Evolutionary conservation across 2,113 vertebrate genomes (phyloP).

Genomic region (Microtus montanus): DNA sequence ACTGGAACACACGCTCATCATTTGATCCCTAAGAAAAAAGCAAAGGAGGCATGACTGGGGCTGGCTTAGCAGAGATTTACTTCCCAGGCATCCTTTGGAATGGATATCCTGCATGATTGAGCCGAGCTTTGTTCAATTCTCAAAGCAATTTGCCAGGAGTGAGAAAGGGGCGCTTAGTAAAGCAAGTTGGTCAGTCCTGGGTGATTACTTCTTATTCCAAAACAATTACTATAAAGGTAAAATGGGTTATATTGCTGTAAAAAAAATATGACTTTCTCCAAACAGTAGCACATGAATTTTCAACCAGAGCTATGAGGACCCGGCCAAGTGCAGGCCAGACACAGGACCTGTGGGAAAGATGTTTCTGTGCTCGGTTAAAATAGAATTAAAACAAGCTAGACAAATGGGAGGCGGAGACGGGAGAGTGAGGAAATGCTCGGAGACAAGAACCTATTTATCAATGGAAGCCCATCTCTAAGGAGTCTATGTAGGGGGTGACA

Average conservation of each 20-base stretch:
- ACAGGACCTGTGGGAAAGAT: background rate
- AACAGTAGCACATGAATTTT: slow-evolving; percentile 75
- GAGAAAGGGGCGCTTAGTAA: slow-evolving; percentile 83
- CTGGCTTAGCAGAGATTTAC: slow-evolving; percentile 80
- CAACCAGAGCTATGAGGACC: slow-evolving; percentile 54
- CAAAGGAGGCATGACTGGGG: slow-evolving; percentile 65
- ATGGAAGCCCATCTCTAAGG: background rate
- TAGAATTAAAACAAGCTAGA: slow-evolving; percentile 43
- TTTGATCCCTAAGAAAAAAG: slow-evolving; percentile 70
- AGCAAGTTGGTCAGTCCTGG: slow-evolving; percentile 86
- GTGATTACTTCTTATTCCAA: slow-evolving; percentile 87
- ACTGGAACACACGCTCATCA: background rate
- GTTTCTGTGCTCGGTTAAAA: background rate
- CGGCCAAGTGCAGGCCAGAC: slow-evolving; percentile 53
- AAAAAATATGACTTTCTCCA: slow-evolving; percentile 80
- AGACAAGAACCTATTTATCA: background rate
- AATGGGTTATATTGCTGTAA: slow-evolving; percentile 82
- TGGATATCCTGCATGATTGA: slow-evolving; percentile 85
- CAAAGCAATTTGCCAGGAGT: slow-evolving; percentile 87
- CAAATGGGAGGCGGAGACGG: background rate
- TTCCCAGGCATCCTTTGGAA: slow-evolving; percentile 77
- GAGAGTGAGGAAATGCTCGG: background rate
- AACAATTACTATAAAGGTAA: slow-evolving; percentile 86
- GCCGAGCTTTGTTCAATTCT: slow-evolving; percentile 86
- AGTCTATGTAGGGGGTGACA: background rate